These are phyloP conservation scores for Catalaphyllia jardinei DNA, from an alignment of 64 coral and sea anemone genomes.

Conservation along the genomic window DNA sequence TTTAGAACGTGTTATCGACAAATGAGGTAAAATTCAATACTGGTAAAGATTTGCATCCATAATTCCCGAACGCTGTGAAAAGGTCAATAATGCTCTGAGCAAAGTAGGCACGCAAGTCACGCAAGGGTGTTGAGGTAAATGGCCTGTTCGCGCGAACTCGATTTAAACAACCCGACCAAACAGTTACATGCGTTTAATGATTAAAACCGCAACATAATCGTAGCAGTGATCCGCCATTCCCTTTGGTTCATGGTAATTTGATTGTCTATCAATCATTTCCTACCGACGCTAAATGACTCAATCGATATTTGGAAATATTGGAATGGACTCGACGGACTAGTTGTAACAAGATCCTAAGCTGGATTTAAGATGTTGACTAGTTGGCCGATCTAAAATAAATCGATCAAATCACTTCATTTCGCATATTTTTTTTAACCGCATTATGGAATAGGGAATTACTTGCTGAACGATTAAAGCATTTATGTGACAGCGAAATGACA, in stretches of 20 bases:
- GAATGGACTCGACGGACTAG: neutral
- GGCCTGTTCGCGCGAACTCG: neutral
- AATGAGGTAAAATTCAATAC: neutral
- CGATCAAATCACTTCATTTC: neutral
- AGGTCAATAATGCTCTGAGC: neutral
- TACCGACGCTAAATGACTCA: neutral
- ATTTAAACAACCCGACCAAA: neutral
- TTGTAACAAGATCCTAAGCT: no score
- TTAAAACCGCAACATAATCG: neutral
- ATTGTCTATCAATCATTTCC: conserved; percentile 19
- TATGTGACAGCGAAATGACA: neutral
- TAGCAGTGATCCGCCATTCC: neutral
- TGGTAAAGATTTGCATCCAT: neutral
- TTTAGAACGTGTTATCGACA: neutral
- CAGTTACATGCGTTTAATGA: neutral
- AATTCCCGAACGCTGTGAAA: neutral
- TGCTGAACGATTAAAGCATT: conserved; percentile 16
- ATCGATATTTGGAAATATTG: neutral
- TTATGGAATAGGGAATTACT: neutral
- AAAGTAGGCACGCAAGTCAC: conserved; percentile 10
- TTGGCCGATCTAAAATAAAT: neutral
- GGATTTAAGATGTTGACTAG: neutral
- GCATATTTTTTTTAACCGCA: neutral
- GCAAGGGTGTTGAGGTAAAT: neutral
- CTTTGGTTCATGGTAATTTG: neutral